Evolutionary conservation across 2,113 vertebrate species (phyloP), one percentile per base, ranked within the genome.

Genomic region (Rhagologus leucostigma): DNA sequence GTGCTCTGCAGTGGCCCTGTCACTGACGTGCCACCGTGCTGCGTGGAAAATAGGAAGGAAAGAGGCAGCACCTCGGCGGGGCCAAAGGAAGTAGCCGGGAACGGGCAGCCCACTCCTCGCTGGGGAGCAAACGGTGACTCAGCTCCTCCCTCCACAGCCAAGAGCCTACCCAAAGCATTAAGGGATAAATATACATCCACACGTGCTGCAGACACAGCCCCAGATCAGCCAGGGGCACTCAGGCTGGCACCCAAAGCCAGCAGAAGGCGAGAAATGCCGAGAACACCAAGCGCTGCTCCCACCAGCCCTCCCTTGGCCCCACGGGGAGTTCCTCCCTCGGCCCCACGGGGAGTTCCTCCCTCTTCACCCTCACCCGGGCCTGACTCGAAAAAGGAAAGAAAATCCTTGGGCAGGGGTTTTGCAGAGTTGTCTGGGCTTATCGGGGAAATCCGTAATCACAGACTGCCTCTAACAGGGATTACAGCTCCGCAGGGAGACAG

Each of bases 151-250:
- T 55, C 50, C 87, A 77, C 56, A 50, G 85, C 84, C 42, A 6
- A 56, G 50, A 30, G 87, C 79, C 82, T 53, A 8, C 62, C 84
- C 84, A 17, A 17, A 53, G 92, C 79, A 59, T 32, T 55, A 39
- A 74, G 67, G 87, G 96, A 94, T 87, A 96, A 96, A 97, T 83
- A 83, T 52, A 93, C 83, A 96, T 69, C 74, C 93, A 57, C 93
- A 88, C 10, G 27, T 69, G 17, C 79, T 52, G 84, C 80, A 79
- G 68, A 57, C 91, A 91, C 79, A 70, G 95, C 93, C 92, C 81
- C 93, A 35, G 47, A 80, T 55, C 29, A 94, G 93, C 89, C 85
- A 9, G 62, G 1, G 67, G 37, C 10, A 1, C 26, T 57, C 91
- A n/a, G 84, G 90, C 75, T 87, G 93, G 29, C 20, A 68, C 75